Conservation (phyloP, 2,113 vertebrate species). For the Chinchilla lanigera region DNA sequence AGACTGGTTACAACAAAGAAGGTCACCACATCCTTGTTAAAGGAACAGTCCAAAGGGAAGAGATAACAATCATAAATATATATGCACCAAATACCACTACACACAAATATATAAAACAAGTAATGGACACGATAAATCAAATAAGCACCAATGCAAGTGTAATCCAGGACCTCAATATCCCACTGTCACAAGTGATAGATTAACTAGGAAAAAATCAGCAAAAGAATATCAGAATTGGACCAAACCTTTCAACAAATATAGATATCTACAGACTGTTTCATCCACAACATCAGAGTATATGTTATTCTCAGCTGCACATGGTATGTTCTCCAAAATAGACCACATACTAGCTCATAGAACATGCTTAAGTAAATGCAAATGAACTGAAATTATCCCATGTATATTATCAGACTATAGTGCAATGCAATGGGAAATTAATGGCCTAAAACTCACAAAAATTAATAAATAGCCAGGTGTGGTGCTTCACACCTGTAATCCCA, state of each 20-base stretch:
- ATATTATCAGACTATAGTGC: too few relatives aligned
- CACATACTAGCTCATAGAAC: background rate
- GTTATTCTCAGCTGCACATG: background rate
- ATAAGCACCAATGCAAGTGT: background rate
- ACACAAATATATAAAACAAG: background rate
- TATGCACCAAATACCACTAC: background rate
- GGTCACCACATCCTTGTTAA: background rate
- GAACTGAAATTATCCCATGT: background rate
- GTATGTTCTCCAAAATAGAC: background rate
- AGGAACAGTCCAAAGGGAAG: background rate
- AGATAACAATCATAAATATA: background rate
- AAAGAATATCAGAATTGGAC: background rate
- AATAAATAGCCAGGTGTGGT: too few relatives aligned
- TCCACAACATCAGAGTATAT: background rate
- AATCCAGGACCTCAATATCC: background rate
- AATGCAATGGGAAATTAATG: too few relatives aligned
- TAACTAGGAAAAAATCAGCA: background rate
- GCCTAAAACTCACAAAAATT: too few relatives aligned
- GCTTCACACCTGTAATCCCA: too few relatives aligned
- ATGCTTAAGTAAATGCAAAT: background rate
- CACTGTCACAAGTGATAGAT: background rate
- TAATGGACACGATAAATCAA: background rate
- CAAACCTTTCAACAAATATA: background rate
- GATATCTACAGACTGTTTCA: background rate
- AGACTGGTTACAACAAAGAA: background rate